Evolutionary conservation across 35 echinoderm and acorn worm genomes (phyloP), one percentile per base, ranked within the genome.

Genomic region (Heliocidaris erythrogramma): DNA sequence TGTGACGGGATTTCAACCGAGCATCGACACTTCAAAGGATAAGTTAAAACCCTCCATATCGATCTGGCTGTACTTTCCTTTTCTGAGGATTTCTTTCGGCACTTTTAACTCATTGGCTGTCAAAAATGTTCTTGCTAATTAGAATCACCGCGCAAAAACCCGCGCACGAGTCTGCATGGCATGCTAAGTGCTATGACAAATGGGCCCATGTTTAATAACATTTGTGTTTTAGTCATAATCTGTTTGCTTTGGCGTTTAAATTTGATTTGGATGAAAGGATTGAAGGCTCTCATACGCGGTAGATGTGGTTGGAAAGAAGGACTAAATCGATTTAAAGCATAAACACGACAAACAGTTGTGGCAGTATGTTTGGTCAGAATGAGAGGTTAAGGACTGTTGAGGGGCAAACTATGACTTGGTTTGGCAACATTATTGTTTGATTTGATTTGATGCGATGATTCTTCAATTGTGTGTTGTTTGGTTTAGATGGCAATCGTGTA

Each of bases 251-350:
- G 65, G 65, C 65, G 21, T n/a, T n/a, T 78, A 78, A 78, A 78
- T 78, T 78, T 78, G 65, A 78, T 78, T 78, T 78, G 65, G 18
- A 78, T 18, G 65, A 78, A 78, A 78, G 65, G 65, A 78, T 78
- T 78, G 65, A 78, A 18, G 65, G 65, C 65, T 78, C 17, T 78
- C 17, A 78, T 21, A 27, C 14, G 65, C 65, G 65, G 65, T 78
- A 5, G 17, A 78, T 78, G 65, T 78, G 65, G 65, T 78, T 78
- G 65, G 65, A 78, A n/a, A 78, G 65, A 78, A 78, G 65, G 65
- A 78, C 65, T n/a, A n/a, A 78, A 78, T 78, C 65, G 65, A 78
- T 78, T 78, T 78, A 78, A 78, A 78, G 65, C 65, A 78, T n/a
- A 78, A n/a, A 78, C 21, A 78, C 65, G 17, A 78, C 5, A 71